These are phyloP conservation scores for Lerista edwardsae DNA, from an alignment of 2,797 vertebrate genomes.

Conservation along the genomic window DNA sequence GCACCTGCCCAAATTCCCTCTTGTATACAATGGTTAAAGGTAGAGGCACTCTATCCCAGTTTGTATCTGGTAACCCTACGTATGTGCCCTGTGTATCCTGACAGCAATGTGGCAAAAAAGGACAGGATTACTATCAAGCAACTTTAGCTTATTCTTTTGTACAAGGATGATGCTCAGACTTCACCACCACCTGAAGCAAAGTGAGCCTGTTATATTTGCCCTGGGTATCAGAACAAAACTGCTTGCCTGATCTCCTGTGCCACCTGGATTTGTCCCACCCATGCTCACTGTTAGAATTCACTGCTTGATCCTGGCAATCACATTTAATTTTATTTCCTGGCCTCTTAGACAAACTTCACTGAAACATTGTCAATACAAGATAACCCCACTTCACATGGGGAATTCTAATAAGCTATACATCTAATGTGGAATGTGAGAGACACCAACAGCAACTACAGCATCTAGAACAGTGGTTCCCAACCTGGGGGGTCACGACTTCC, in stretches of 20 bases:
- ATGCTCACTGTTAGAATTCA: background rate
- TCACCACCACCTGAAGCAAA: background rate
- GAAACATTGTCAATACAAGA: background rate
- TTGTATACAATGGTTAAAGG: too few relatives aligned
- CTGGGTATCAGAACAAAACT: background rate
- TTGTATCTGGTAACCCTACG: too few relatives aligned
- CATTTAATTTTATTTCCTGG: background rate
- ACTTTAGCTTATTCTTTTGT: background rate
- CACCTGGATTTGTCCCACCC: background rate
- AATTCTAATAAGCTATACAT: background rate
- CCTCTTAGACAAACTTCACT: background rate
- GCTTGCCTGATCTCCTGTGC: background rate
- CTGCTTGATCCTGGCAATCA: background rate
- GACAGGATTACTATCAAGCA: background rate
- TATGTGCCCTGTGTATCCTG: background rate
- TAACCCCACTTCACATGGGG: background rate
- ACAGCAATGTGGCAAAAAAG: background rate
- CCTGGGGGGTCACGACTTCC: too few relatives aligned
- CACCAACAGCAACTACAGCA: too few relatives aligned
- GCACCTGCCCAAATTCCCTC: too few relatives aligned
- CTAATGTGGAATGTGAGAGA: too few relatives aligned
- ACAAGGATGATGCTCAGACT: background rate
- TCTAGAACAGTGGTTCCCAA: too few relatives aligned
- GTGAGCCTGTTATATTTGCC: background rate
- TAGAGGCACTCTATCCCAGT: too few relatives aligned